A percentile compares a stretch with the other conserved stretches of the same genome.
These are phyloP conservation scores for Zhuqinia jingwanae DNA, from an alignment of 2,888 invertebrate species.

Conservation along the genomic window DNA sequence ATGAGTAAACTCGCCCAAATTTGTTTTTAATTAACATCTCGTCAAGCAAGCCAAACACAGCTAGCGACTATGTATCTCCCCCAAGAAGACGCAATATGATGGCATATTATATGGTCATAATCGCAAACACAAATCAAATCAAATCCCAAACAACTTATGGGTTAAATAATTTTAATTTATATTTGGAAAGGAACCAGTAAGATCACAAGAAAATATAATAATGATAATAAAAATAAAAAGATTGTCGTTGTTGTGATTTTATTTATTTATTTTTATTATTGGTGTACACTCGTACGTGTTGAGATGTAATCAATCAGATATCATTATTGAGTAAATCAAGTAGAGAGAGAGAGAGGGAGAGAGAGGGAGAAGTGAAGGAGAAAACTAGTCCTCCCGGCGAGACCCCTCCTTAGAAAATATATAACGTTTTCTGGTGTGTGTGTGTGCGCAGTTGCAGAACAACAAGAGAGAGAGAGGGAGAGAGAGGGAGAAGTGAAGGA, in stretches of 20 bases:
- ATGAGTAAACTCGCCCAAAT: constrained; percentile 42
- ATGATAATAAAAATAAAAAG: neutral
- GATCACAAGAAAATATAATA: no score
- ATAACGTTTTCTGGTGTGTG: no score
- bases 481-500: constrained; percentile 7
- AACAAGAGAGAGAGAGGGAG: neutral
- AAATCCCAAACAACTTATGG: constrained; percentile 12
- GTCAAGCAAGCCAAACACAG: constrained; percentile 2
- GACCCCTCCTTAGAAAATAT: constrained; percentile 33
- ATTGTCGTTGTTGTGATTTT: constrained; percentile 23
- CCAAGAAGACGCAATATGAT: constrained; percentile 5
- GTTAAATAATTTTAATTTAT: constrained; percentile 17
- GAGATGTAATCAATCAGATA: constrained; percentile 44
- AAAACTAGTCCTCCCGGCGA: constrained; percentile 25
- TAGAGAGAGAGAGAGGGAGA: neutral
- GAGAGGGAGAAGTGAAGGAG: constrained; percentile 15
- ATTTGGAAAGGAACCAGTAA: constrained; percentile 15
- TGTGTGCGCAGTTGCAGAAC: no score
- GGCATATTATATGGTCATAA: neutral
- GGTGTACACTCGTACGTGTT: constrained; percentile 34
- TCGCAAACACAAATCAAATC: no score
- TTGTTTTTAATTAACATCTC: constrained; percentile 64
- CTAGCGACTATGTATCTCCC: no score
- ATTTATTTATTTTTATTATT: constrained; percentile 50
- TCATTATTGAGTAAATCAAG: constrained; percentile 33